Evolutionary conservation across 2,113 vertebrate genomes (phyloP).

Genomic region (Macaca nemestrina): DNA sequence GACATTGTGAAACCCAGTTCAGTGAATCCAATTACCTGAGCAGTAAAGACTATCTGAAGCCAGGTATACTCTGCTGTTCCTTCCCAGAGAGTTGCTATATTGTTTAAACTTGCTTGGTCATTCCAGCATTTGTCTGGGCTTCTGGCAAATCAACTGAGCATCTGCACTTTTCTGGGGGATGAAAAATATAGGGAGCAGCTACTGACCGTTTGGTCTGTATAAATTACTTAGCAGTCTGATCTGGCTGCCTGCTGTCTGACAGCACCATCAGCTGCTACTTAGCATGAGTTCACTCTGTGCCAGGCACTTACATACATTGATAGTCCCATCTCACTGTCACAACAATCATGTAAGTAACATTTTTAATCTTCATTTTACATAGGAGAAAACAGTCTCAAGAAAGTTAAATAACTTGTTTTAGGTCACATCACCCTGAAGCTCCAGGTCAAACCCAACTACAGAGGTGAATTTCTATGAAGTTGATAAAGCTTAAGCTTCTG

Average conservation of each 20-base stretch:
- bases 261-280: not conserved
- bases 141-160: not conserved
- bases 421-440: not conserved
- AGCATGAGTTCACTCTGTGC: not conserved
- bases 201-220: not conserved
- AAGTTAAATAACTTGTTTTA: not conserved
- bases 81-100: not conserved
- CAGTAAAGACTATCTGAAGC: slow-evolving; percentile 39
- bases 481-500: not conserved
- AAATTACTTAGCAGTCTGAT: not conserved
- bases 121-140: not conserved
- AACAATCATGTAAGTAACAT: not conserved
- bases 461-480: not conserved
- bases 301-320: not conserved
- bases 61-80: slow-evolving; percentile 1
- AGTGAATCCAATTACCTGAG: slow-evolving; percentile 67
- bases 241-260: not conserved
- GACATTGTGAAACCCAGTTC: slow-evolving; percentile 53
- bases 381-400: not conserved
- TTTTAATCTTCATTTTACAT: not conserved
- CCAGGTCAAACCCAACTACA: not conserved
- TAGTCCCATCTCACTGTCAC: not conserved
- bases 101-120: slow-evolving; percentile 28
- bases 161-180: not conserved
- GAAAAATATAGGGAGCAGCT: not conserved